These are phyloP conservation scores for Lycodopsis pacificus DNA, from an alignment of 2,797 vertebrate species.

Conservation along the genomic window DNA sequence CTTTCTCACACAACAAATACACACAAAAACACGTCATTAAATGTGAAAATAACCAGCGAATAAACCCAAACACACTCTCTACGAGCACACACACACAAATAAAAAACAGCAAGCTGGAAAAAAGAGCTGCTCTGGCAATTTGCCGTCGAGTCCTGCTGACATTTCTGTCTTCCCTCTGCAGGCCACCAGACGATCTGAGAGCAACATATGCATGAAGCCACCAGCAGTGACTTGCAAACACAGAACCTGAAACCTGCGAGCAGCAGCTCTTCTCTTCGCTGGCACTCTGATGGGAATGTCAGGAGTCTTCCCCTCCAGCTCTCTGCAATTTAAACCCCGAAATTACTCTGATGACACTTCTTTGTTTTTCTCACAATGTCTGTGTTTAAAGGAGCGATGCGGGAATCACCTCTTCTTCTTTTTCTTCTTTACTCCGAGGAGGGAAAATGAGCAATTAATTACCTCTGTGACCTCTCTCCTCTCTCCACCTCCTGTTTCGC, in stretches of 20 bases:
- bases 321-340: constrained; percentile 39
- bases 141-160: constrained; percentile 36
- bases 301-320: not conserved
- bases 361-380: constrained; percentile 9
- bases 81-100: not conserved
- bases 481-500: constrained; percentile 5
- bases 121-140: constrained; percentile 38
- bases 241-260: constrained; percentile 37
- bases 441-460: constrained; percentile 37
- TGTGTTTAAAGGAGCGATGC: constrained; percentile 27
- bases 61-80: not conserved
- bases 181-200: constrained; percentile 53
- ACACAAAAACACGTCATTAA: constrained; percentile 9
- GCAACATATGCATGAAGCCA: constrained; percentile 43
- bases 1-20: not conserved
- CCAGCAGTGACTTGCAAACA: constrained; percentile 32
- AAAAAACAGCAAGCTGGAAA: constrained; percentile 22
- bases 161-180: constrained; percentile 36
- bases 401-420: constrained; percentile 15
- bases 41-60: constrained; percentile 8
- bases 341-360: constrained; percentile 30
- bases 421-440: constrained; percentile 2
- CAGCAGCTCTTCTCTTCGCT: constrained; percentile 15
- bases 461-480: constrained; percentile 14
- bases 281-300: constrained; percentile 17